Percentiles rank a stretch among this genome's conserved stretches.
Evolutionary conservation across 2,888 invertebrate species (phyloP).

Genomic region (Nomada goodeniana): DNA sequence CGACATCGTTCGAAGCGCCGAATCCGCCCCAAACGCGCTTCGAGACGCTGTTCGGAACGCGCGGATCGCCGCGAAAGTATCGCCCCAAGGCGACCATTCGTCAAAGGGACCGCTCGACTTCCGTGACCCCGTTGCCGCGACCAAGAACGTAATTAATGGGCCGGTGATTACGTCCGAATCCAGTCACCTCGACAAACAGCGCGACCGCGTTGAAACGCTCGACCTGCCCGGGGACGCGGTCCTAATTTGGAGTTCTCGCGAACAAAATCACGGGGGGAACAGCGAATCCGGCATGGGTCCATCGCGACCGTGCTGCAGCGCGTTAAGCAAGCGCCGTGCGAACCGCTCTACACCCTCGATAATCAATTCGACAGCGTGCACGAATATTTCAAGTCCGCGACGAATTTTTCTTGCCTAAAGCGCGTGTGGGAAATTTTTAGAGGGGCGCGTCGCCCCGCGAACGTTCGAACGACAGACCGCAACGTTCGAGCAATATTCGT

Average conservation of each 20-base stretch:
- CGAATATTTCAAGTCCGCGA: no score
- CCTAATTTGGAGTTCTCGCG: constrained; percentile 10
- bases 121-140: constrained; percentile 24
- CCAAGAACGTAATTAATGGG: constrained; percentile 40
- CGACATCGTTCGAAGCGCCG: no score
- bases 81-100: not conserved
- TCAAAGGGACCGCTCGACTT: constrained; percentile 4
- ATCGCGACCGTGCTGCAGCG: not conserved
- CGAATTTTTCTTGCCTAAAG: no score
- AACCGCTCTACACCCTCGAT: not conserved
- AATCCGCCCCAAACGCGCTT: no score
- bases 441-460: no score
- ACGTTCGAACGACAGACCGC: not conserved
- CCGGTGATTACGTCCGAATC: constrained; percentile 19
- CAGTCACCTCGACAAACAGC: constrained; percentile 8
- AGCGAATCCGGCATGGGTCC: not conserved
- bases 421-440: no score
- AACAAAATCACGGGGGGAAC: not conserved
- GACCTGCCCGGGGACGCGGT: not conserved
- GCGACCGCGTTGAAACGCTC: not conserved
- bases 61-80: constrained; percentile 17
- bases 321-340: not conserved
- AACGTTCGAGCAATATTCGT: constrained; percentile 35
- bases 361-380: not conserved
- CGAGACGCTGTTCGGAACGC: not conserved